Percentiles rank a stretch among this genome's conserved stretches.
Conservation (phyloP, 2,113 vertebrate genomes). For the Alethe diademata region DNA sequence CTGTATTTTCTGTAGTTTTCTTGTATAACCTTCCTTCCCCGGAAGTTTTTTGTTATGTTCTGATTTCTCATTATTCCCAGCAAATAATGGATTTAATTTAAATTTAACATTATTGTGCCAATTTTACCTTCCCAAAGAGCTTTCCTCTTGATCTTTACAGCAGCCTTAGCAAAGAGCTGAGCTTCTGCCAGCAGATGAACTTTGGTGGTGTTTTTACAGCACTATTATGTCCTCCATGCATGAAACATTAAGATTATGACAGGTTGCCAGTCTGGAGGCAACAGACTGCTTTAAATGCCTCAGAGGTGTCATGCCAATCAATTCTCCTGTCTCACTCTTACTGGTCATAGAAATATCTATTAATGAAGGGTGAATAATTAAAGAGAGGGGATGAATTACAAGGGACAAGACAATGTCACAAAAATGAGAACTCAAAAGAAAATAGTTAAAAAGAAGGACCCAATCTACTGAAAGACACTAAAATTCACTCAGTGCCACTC, state of each 20-base stretch:
- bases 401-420: conserved; percentile 7
- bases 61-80: background rate
- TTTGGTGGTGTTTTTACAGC: background rate
- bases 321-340: background rate
- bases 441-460: background rate
- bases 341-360: background rate
- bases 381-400: background rate
- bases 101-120: background rate
- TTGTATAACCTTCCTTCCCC: background rate
- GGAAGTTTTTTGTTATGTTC: background rate
- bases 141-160: background rate
- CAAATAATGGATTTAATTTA: background rate
- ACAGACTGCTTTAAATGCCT: conserved; percentile 29
- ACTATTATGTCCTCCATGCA: background rate
- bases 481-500: background rate
- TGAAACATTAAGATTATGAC: conserved; percentile 17
- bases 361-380: conserved; percentile 31
- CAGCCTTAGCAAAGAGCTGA: background rate
- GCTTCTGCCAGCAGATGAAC: background rate
- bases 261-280: conserved; percentile 33
- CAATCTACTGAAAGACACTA: background rate
- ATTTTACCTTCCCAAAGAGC: background rate
- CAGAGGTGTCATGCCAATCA: background rate
- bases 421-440: background rate
- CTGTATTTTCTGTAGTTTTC: background rate